phyloP scores from a whole-genome alignment of 2,888 invertebrate species.

The Girardia tigrina region DNA sequence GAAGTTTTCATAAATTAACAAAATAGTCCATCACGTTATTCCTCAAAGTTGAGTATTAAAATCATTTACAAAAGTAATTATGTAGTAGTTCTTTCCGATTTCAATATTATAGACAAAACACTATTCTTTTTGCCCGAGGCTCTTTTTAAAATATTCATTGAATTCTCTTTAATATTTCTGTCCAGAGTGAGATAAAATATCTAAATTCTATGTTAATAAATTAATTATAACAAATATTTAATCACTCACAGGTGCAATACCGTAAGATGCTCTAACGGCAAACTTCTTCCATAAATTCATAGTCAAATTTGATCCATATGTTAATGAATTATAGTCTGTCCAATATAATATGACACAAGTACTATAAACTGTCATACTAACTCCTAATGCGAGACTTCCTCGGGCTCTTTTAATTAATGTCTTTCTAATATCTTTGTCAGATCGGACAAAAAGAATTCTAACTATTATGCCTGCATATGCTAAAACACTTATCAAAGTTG shows the following conservation, averaged over 20 bases:
- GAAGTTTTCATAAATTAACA: no score
- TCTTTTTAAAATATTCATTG: background rate
- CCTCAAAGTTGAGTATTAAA: no score
- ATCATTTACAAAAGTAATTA: no score
- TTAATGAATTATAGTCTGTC: background rate
- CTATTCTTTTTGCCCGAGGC: background rate
- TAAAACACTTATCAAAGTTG: background rate
- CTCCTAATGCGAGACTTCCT: constrained; percentile 1
- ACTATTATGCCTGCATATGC: background rate
- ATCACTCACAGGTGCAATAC: background rate
- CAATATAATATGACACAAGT: background rate
- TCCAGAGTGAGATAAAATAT: background rate
- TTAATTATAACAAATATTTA: background rate
- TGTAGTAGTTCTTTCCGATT: no score
- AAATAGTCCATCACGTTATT: no score
- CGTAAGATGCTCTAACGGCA: constrained; percentile 9
- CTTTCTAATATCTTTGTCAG: background rate
- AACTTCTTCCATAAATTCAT: background rate
- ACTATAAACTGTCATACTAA: background rate
- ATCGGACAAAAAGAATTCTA: background rate
- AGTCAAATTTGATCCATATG: background rate
- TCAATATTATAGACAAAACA: background rate
- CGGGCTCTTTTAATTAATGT: background rate
- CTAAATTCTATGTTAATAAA: background rate
- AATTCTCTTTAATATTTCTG: background rate